Percentiles rank a stretch among this genome's conserved stretches.
These are phyloP conservation scores for Crotophaga sulcirostris DNA, from an alignment of 2,113 vertebrate species.

Conservation along the genomic window DNA sequence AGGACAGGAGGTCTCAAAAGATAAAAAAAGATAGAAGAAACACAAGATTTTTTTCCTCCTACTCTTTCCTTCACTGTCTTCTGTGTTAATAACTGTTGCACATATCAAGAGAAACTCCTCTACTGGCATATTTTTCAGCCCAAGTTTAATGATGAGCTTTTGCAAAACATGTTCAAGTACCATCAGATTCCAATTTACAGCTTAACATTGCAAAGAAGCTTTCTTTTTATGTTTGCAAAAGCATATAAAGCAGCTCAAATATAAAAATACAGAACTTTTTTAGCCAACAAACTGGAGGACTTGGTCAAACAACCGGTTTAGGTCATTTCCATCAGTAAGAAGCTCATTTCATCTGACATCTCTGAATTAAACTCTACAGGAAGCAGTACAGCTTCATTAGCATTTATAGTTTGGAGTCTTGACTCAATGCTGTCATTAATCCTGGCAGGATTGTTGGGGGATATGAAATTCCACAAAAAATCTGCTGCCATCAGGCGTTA, in stretches of 20 bases:
- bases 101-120: neutral
- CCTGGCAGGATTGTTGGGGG: neutral
- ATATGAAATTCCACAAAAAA: neutral
- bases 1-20: neutral
- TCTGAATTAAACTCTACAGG: neutral
- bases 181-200: neutral
- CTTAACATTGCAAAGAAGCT: neutral
- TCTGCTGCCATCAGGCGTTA: neutral
- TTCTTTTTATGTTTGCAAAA: neutral
- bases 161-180: neutral
- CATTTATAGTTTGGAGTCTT: neutral
- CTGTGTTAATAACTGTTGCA: neutral
- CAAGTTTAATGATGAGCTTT: neutral
- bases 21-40: neutral
- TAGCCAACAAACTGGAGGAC: neutral
- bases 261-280: neutral
- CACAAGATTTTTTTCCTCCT: neutral
- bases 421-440: neutral
- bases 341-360: neutral
- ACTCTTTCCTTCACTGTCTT: neutral
- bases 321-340: neutral
- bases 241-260: neutral
- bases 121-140: neutral
- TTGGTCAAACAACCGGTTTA: neutral
- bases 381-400: neutral